Evolutionary conservation across 2,113 vertebrate species (phyloP).

Genomic region (Alethe diademata): DNA sequence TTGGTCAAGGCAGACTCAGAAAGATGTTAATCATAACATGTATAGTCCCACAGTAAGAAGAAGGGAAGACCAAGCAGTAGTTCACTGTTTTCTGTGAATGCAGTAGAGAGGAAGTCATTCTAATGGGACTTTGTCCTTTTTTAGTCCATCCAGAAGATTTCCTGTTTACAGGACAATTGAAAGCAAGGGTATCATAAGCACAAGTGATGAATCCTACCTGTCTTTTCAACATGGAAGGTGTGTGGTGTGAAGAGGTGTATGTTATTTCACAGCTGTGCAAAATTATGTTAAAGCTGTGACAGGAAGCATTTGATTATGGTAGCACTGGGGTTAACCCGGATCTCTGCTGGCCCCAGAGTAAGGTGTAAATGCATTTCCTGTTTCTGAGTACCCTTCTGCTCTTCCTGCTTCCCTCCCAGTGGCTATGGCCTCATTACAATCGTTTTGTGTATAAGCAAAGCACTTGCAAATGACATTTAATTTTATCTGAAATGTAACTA

Average conservation of each 20-base stretch:
- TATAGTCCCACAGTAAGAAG: not conserved
- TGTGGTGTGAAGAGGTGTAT: not conserved
- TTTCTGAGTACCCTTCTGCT: not conserved
- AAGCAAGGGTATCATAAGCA: not conserved
- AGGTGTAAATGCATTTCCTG: rapidly evolving
- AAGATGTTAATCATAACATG: rapidly evolving
- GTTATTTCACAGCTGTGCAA: not conserved
- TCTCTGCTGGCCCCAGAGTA: not conserved
- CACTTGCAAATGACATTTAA: not conserved
- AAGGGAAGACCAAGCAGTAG: not conserved
- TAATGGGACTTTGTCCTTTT: not conserved
- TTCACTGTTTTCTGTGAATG: not conserved
- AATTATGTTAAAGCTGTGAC: not conserved
- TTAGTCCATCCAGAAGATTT: not conserved
- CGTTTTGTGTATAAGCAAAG: not conserved
- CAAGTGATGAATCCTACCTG: not conserved
- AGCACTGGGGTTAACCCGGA: not conserved
- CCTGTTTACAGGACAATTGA: not conserved
- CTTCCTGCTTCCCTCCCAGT: not conserved
- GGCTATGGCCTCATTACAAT: not conserved
- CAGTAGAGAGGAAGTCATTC: not conserved
- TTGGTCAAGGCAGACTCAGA: not conserved
- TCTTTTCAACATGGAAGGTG: not conserved
- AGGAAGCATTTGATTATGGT: rapidly evolving
- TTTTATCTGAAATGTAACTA: not conserved